These are phyloP conservation scores for Neogale vison DNA, from an alignment of 2,113 vertebrate species.

Conservation along the genomic window DNA sequence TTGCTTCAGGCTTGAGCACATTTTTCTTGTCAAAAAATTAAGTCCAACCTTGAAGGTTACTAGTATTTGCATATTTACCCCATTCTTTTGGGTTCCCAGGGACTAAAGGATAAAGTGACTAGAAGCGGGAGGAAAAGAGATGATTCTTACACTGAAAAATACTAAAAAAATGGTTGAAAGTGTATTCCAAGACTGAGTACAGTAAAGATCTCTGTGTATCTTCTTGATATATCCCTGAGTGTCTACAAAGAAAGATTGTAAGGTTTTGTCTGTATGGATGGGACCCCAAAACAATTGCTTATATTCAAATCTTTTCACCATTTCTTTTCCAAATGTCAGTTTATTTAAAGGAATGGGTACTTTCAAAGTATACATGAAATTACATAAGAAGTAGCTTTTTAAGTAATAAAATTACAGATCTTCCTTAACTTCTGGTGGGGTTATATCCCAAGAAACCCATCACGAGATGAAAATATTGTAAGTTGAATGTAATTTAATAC, in stretches of 20 bases:
- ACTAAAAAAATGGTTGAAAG: neutral
- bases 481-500: neutral
- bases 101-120: neutral
- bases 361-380: neutral
- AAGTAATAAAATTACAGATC: neutral
- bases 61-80: neutral
- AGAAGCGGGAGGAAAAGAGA: neutral
- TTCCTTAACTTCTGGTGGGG: neutral
- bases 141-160: neutral
- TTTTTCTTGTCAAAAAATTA: conserved; percentile 44
- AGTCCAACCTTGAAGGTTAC: neutral
- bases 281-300: neutral
- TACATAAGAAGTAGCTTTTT: neutral
- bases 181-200: neutral
- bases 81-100: neutral
- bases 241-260: neutral
- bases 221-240: neutral
- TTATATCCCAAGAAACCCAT: neutral
- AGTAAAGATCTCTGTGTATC: neutral
- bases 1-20: neutral
- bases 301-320: neutral
- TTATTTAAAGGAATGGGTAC: conserved; percentile 12
- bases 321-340: neutral
- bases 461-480: neutral
- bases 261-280: neutral